Evolutionary conservation across 2,888 invertebrate species (phyloP), one percentile per base, ranked within the genome.

Genomic region (Tetheella fluctuosa): DNA sequence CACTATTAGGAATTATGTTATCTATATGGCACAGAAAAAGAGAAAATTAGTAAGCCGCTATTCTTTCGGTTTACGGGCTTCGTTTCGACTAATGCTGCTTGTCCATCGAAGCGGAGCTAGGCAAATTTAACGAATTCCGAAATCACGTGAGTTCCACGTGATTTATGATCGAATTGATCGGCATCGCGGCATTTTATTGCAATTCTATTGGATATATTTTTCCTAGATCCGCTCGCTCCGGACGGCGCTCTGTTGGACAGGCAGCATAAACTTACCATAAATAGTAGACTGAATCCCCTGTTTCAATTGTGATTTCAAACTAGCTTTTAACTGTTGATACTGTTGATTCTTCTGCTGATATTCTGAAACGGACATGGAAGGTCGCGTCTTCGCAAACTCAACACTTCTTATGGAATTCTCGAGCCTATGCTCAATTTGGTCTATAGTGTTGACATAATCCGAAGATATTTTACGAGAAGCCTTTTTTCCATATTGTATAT

Each of bases 361-460:
- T 59, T 86, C 83, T 0, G 64, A 55, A 2, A 91, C 83, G 0
- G 86, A 75, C 52, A 91, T 66, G 0, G 85, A 63, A 0, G 91
- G 91, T 52, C 91, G 80, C 2, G 65, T 76, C 67, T 79, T 88
- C 0, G 88, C 84, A 61, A 73, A 89, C 61, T 91, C 89, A 5
- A 88, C 67, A 65, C 79, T 85, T 39, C 89, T 67, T 17, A 91
- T 73, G 0, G 90, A 86, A 54, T 63, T 79, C 25, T 81, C 76
- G 2, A 57, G 34, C 52, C 64, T 79, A 3, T 80, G 74, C 59
- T 84, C 79, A 3, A 84, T 79, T 59, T 81, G 77, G 34, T 85
- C 83, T 23, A 90, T 83, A 1, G 88, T 86, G 61, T 81, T 86
- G 0, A 88, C 86, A 63, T 90, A 90, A 62, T 91, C 90, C 0